Evolutionary conservation across 2,888 invertebrate genomes (phyloP), one percentile per base, ranked within the genome.

Genomic region (Tipula lateralis): DNA sequence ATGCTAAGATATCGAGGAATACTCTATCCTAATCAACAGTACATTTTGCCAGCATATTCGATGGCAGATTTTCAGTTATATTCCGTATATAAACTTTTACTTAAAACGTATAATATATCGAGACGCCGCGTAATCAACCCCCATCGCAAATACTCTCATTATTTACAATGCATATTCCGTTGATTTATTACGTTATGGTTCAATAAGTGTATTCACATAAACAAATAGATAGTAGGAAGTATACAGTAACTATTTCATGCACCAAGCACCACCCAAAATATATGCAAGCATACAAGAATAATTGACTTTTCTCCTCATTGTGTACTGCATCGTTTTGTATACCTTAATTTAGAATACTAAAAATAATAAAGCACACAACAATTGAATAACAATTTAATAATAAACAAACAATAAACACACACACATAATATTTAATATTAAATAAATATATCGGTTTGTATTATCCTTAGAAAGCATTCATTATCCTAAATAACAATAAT

Each of bases 401-500:
- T 66, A 66, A 66, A 66, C 66, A 66, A 24, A 66, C 66, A 66
- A 66, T 39, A 39, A 39, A 39, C 39, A 39, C 39, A 39, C n/a
- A n/a, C n/a, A n/a, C n/a, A n/a, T 39, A 39, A 39, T 24, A 24
- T 24, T 66, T 24, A 66, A 66, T 66, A 24, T 44, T 66, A 44
- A n/a, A 44, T 44, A 2, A n/a, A 5, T n/a, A 44, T 66, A 66
- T 9, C n/a, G n/a, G n/a, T n/a, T 9, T 44, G 66, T 24, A 66
- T 66, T 24, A 66, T 66, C 66, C 66, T 66, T 66, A 66, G n/a
- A n/a, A 66, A 66, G 66, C 24, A 66, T 66, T 9, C 9, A 66
- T 66, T 66, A 66, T 66, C 66, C 66, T 66, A 66, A 66, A 66
- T 24, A 50, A 66, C 24, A 66, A 66, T 66, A 66, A 66, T 66